These are phyloP conservation scores for Drosophila insularis DNA, from an alignment of 1,140 invertebrate genomes.

Conservation along the genomic window DNA sequence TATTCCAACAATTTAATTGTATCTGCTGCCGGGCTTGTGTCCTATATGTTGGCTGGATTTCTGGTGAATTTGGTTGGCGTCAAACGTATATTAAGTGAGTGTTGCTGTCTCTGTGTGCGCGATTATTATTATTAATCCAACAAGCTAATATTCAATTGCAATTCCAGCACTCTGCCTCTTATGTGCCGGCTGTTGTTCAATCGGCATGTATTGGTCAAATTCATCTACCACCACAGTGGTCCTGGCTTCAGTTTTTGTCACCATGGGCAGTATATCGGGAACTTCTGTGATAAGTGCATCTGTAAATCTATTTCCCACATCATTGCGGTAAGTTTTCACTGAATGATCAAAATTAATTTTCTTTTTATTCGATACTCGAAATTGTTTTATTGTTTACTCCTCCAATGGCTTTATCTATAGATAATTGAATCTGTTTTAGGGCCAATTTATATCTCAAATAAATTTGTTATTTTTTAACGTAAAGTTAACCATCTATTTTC, in stretches of 20 bases:
- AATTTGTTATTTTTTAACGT: too few species aligned
- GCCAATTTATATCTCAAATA: too few species aligned
- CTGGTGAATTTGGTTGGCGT: conserved; percentile 83
- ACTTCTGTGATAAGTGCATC: conserved; percentile 77
- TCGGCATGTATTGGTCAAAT: conserved; percentile 83
- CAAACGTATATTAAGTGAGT: conserved; percentile 81
- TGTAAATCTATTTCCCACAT: conserved; percentile 74
- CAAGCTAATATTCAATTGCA: neutral
- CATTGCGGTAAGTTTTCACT: conserved; percentile 54
- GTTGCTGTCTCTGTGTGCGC: neutral
- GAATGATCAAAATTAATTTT: neutral
- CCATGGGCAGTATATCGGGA: conserved; percentile 71
- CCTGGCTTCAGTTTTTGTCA: conserved; percentile 66
- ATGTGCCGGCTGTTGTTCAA: conserved; percentile 72
- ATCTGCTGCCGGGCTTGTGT: conserved; percentile 82
- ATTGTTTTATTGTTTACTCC: too few species aligned
- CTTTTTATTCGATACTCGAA: too few species aligned
- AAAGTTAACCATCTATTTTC: too few species aligned
- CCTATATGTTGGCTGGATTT: conserved; percentile 83
- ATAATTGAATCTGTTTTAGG: too few species aligned
- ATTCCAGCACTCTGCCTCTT: conserved; percentile 74
- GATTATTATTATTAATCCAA: neutral
- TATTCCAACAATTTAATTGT: conserved; percentile 84
- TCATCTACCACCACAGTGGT: conserved; percentile 67
- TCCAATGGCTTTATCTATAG: too few species aligned